Percentiles rank a stretch among this genome's conserved stretches.
Evolutionary conservation across 2,888 invertebrate genomes (phyloP).

Genomic region (Ophioninae sp.): DNA sequence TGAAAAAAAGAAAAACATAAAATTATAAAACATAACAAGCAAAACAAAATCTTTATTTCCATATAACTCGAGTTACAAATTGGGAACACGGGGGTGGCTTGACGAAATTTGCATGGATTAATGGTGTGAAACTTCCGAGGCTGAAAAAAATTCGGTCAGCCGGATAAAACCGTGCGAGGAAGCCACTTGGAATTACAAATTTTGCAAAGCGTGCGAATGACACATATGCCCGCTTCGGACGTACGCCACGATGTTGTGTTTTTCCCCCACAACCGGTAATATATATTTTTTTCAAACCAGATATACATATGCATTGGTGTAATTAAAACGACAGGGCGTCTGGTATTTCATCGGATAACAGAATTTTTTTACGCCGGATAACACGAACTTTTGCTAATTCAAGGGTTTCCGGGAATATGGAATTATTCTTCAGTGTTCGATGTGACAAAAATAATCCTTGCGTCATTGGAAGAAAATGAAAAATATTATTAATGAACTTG

Average conservation of each 20-base stretch:
- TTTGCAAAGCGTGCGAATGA: slow-evolving; percentile 44
- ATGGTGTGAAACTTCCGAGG: slow-evolving; percentile 46
- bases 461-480: too few relatives aligned
- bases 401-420: too few relatives aligned
- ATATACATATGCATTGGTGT: not conserved
- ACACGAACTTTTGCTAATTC: too few relatives aligned
- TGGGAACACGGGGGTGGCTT: slow-evolving; percentile 35
- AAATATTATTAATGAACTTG: too few relatives aligned
- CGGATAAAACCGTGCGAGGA: slow-evolving; percentile 2
- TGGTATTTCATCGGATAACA: too few relatives aligned
- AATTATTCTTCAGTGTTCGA: too few relatives aligned
- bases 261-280: not conserved
- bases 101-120: slow-evolving; percentile 57
- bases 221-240: not conserved
- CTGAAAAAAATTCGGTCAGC: slow-evolving; percentile 46
- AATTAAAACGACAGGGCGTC: too few relatives aligned
- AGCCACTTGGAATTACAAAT: slow-evolving; percentile 48
- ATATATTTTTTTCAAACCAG: not conserved
- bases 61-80: slow-evolving; percentile 52
- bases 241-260: not conserved
- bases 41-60: slow-evolving; percentile 25
- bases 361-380: too few relatives aligned
- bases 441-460: too few relatives aligned
- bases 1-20: not conserved
- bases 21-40: not conserved